A percentile compares a stretch with the other conserved stretches of the same genome.
phyloP scores from a whole-genome alignment of 2,888 invertebrate species.

The Sympetrum striolatum region DNA sequence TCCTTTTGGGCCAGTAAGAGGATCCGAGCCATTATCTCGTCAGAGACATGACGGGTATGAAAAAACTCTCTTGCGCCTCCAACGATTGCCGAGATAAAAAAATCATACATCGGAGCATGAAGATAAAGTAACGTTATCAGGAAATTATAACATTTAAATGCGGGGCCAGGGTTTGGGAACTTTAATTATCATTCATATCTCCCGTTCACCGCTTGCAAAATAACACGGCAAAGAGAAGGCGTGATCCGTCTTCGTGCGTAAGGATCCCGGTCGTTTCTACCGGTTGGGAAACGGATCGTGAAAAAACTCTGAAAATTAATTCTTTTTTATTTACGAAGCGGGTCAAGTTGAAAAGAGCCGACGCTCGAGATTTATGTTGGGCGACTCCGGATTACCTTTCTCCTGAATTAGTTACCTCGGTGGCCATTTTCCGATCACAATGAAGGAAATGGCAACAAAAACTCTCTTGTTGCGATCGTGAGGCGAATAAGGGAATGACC shows the following conservation, averaged over 20 bases:
- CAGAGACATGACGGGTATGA: not conserved
- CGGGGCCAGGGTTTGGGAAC: not conserved
- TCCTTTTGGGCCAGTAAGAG: not conserved
- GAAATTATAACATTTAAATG: not conserved
- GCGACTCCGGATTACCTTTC: not conserved
- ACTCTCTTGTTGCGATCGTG: not conserved
- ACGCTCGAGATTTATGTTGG: not conserved
- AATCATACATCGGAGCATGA: not conserved
- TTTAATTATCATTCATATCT: not conserved
- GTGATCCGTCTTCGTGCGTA: conserved; percentile 12
- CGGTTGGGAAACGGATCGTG: conserved; percentile 30
- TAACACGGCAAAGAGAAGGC: not conserved
- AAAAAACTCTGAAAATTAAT: not conserved
- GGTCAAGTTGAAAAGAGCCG: not conserved
- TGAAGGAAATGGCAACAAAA: not conserved
- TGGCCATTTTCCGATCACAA: not conserved
- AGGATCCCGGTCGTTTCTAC: not conserved
- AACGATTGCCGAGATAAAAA: not conserved
- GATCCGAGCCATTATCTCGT: not conserved
- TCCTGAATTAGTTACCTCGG: not conserved
- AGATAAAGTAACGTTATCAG: not conserved
- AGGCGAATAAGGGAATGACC: not conserved
- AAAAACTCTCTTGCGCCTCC: not conserved
- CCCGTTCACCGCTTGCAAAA: conserved; percentile 26
- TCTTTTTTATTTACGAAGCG: not conserved